These are phyloP conservation scores for Osmoderma eremita DNA, from an alignment of 2,888 invertebrate genomes.

Conservation along the genomic window DNA sequence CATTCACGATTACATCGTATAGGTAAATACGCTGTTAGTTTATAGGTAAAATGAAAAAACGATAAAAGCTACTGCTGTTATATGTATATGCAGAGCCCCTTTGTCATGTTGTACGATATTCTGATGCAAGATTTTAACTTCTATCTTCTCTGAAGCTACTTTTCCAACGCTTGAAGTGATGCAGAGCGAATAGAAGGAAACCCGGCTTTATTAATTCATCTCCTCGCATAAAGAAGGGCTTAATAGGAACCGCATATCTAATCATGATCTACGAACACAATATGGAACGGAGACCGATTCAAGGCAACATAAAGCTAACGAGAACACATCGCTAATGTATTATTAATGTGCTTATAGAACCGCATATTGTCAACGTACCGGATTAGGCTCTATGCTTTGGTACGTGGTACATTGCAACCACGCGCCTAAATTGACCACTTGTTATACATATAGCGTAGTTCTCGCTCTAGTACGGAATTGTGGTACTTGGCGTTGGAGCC, in stretches of 20 bases:
- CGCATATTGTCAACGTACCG: constrained; percentile 48
- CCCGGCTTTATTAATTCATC: constrained; percentile 28
- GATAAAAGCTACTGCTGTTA: too few relatives aligned
- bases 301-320: constrained; percentile 44
- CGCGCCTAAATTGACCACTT: constrained; percentile 45
- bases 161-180: background rate
- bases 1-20: too few relatives aligned
- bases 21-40: too few relatives aligned
- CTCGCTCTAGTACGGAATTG: background rate
- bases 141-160: too few relatives aligned
- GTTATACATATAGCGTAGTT: constrained; percentile 17
- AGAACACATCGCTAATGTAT: constrained; percentile 49
- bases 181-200: background rate
- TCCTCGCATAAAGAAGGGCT: constrained; percentile 38
- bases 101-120: too few relatives aligned
- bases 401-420: constrained; percentile 42
- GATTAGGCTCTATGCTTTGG: constrained; percentile 45
- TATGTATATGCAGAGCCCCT: too few relatives aligned
- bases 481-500: too few relatives aligned
- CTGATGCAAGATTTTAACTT: too few relatives aligned
- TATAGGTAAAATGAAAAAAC: too few relatives aligned
- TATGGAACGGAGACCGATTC: constrained; percentile 45
- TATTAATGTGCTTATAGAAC: constrained; percentile 49
- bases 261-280: constrained; percentile 48
- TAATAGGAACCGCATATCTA: constrained; percentile 47